phyloP scores from a whole-genome alignment of 2,113 vertebrate genomes.

The Anhinga rufa region DNA sequence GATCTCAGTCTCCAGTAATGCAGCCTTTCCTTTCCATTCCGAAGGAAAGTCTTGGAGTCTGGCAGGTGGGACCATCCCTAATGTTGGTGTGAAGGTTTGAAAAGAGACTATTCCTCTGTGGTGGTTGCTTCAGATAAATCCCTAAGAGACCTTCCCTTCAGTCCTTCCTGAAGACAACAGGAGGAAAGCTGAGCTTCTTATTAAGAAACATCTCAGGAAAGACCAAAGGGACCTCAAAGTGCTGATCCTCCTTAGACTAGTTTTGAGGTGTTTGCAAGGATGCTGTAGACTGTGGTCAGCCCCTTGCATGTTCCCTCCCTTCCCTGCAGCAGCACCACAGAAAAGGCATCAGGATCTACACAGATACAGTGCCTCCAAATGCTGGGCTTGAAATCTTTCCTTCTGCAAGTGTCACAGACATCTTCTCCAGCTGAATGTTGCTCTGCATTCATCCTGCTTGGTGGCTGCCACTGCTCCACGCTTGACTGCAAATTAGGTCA shows the following conservation, averaged over 20 bases:
- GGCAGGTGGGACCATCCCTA: background rate
- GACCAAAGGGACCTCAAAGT: background rate
- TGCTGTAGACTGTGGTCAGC: background rate
- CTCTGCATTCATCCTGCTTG: background rate
- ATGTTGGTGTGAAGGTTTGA: background rate
- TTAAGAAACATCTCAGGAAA: background rate
- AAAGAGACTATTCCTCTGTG: background rate
- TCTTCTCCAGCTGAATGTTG: background rate
- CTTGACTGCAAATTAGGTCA: background rate
- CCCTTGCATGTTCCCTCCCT: background rate
- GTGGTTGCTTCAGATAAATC: background rate
- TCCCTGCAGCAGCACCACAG: rapidly evolving
- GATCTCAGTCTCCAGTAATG: background rate
- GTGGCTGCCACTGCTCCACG: background rate
- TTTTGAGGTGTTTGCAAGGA: background rate
- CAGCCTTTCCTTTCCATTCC: background rate
- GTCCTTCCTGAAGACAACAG: background rate
- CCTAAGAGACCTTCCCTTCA: background rate
- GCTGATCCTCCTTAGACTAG: too few relatives aligned
- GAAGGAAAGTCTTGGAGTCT: background rate
- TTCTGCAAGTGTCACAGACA: background rate
- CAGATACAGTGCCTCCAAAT: background rate
- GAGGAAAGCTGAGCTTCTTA: background rate
- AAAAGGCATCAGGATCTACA: background rate
- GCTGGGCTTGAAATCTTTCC: background rate